phyloP scores from a whole-genome alignment of 2,797 vertebrate species.

The Pteropus rufus region DNA sequence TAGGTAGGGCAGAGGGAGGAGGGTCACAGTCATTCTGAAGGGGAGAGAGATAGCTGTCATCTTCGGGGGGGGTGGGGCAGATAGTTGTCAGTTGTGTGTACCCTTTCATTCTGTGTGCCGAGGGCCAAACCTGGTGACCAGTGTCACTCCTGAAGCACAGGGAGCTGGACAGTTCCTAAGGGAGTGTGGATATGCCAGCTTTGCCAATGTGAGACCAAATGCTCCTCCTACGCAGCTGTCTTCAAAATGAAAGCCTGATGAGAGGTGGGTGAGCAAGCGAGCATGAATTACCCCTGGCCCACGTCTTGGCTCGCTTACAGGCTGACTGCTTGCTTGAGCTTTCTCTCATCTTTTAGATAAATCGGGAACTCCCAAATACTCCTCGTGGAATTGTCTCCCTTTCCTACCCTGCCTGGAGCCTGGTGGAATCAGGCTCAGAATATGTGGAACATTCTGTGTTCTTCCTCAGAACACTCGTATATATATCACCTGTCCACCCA shows the following conservation, averaged over 20 bases:
- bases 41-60: too few species aligned
- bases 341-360: slow-evolving; percentile 20
- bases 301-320: slow-evolving; percentile 45
- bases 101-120: not conserved
- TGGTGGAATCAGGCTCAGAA: not conserved
- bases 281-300: slow-evolving; percentile 63
- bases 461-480: not conserved
- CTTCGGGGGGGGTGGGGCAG: not conserved
- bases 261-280: slow-evolving; percentile 46
- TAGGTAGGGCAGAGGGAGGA: not conserved
- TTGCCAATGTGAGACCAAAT: slow-evolving; percentile 49
- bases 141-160: not conserved
- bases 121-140: not conserved
- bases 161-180: not conserved
- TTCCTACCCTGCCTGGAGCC: not conserved
- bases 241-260: slow-evolving; percentile 48
- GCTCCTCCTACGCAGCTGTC: slow-evolving; percentile 53
- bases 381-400: not conserved
- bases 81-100: accelerated
- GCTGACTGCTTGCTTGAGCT: slow-evolving; percentile 20
- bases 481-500: not conserved
- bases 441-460: not conserved
- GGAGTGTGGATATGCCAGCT: slow-evolving; percentile 1
- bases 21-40: not conserved
- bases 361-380: slow-evolving; percentile 46